Evolutionary conservation across 2,113 vertebrate species (phyloP), one percentile per base, ranked within the genome.

Genomic region (Callaeas wilsoni): DNA sequence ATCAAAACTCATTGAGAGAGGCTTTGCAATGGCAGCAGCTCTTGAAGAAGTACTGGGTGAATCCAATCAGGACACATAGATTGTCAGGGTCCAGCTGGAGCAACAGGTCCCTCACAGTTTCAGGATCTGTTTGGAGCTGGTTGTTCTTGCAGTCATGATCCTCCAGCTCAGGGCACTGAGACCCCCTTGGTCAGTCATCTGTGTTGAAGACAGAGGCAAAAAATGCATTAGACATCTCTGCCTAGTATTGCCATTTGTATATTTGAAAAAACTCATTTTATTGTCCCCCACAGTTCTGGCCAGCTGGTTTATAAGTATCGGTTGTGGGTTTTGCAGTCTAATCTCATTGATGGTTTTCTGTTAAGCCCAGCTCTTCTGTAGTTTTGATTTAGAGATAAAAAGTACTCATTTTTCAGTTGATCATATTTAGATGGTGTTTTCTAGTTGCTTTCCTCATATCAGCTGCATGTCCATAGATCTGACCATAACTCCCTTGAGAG

Each of bases 201-300:
- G 3, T 44, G 32, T 52, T 77, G 37, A 68, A 52, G 37, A 59
- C 21, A 44, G 37, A 50, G 26, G 32, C 16, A 67, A 50, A 59
- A 18, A 77, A 33, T 37, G 17, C 9, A 4, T 60, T 77, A 27
- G 68, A 37, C 22, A 52, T 27, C 12, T 68, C 37, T 76, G 26
- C 32, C 44, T 59, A 0, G 0, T 55, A 13, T 64, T 57, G 30
- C 30, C 41, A n/a, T 47, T 25, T 30, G 1, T 26, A 7, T 65
- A 21, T 85, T 57, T 75, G 35, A 41, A 65, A 47, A 56, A 47
- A n/a, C 12, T n/a, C 5, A 4, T 41, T 47, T 49, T 41, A 5
- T 57, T 49, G 23, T 75, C 16, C 16, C 13, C 16, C 35, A n/a
- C 16, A n/a, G 42, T 76, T 86, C 8, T 29, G 64, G 21, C 22